Evolutionary conservation across 2,113 vertebrate genomes (phyloP), one percentile per base, ranked within the genome.

Genomic region (Psophia crepitans): DNA sequence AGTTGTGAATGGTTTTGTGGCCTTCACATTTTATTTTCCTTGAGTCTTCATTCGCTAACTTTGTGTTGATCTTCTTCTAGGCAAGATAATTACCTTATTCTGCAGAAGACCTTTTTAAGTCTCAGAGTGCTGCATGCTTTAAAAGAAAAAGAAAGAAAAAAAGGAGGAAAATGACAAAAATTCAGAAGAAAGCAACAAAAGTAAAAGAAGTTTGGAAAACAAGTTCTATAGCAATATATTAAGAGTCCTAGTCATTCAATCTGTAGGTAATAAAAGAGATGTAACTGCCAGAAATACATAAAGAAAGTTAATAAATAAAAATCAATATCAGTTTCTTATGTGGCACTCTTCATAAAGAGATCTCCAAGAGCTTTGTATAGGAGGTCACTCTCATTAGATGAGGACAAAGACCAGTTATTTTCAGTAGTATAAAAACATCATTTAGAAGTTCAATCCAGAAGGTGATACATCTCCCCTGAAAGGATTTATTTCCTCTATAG

Each of bases 231-330:
- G 8, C 23, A 88, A 81, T 22, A 35, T 74, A 46, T 51, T 11
- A 74, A 83, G 43, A 84, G 11, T 37, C 19, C 32, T 76, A 82
- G 35, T 28, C 35, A 41, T 87, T 96, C 77, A 87, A 46, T 78
- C 53, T 86, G 68, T 66, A 87, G 28, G 32, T 81, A 78, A 43
- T 90, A 84, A 92, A 87, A 90, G 54, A 68, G 30, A 37, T 49
- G 21, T 78, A 74, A 92, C 24, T 75, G 14, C 22, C 44, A 90
- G 56, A 96, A 91, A 89, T 86, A 76, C 13, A 65, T 81, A 21
- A 65, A 73, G 28, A 46, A 89, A 81, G 32, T 77, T 81, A 93
- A 84, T 64, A 88, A 95, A 87, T 87, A 69, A 82, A 79, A 95
- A 93, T 56, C 56, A 89, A 11, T 58, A 91, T 35, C 35, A 37